phyloP scores from a whole-genome alignment of 2,888 invertebrate species.

The Prosapia bicincta region DNA sequence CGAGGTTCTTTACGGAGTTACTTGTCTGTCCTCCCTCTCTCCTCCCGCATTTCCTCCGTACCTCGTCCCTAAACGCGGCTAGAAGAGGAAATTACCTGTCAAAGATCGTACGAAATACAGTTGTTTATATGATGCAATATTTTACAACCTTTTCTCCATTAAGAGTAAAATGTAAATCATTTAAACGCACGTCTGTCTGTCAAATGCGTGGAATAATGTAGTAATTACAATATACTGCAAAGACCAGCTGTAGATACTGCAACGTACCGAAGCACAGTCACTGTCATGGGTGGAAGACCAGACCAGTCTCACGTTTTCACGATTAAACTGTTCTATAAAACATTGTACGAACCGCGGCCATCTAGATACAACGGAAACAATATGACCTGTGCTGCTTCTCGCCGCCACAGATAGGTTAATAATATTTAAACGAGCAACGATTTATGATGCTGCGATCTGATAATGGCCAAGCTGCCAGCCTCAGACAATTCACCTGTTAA shows the following conservation, averaged over 20 bases:
- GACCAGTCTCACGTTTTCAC: neutral
- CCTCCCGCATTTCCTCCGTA: too few relatives aligned
- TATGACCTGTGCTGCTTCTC: neutral
- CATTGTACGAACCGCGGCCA: neutral
- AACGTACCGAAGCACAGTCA: neutral
- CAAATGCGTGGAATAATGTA: neutral
- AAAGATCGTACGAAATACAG: neutral
- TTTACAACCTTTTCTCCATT: neutral
- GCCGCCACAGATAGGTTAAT: constrained; percentile 23
- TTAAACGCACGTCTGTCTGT: neutral
- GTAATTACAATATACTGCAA: neutral
- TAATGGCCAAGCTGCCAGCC: neutral
- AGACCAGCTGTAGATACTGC: neutral
- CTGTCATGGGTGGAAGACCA: neutral
- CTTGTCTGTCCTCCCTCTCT: too few relatives aligned
- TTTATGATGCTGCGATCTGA: constrained; percentile 16
- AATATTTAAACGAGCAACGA: constrained; percentile 26
- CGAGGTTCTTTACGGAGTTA: too few relatives aligned
- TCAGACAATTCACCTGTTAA: constrained; percentile 11
- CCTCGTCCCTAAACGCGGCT: too few relatives aligned
- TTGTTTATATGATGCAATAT: neutral
- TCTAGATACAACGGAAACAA: neutral
- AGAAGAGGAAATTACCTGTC: neutral
- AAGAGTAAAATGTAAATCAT: neutral
- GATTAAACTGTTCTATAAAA: neutral